These are phyloP conservation scores for Glomeris marginata DNA, from an alignment of 2,888 invertebrate genomes.

Conservation along the genomic window DNA sequence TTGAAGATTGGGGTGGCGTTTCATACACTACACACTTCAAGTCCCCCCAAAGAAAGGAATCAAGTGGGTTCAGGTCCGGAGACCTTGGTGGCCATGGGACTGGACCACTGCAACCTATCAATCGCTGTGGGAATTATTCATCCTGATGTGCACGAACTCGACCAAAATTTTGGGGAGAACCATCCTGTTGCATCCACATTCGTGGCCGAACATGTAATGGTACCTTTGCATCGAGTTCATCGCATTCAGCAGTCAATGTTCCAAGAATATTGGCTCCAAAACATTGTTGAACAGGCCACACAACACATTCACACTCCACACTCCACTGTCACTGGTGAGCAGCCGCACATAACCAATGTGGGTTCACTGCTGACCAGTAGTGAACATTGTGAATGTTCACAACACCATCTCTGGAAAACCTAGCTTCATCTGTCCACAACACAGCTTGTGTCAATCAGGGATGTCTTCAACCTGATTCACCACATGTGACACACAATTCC, in stretches of 20 bases:
- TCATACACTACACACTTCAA: neutral
- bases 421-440: conserved; percentile 1
- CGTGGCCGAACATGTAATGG: neutral
- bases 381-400: conserved; percentile 1
- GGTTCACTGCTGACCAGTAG: conserved; percentile 2
- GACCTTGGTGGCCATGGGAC: conserved; percentile 14
- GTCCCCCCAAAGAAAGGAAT: neutral
- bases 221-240: conserved; percentile 5
- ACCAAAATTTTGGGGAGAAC: conserved; percentile 13
- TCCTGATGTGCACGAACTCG: conserved; percentile 7
- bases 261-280: neutral
- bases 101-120: conserved; percentile 15
- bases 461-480: neutral
- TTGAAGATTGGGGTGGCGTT: no score
- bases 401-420: conserved; percentile 3
- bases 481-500: no score
- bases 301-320: conserved; percentile 1
- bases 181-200: conserved; percentile 16
- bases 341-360: neutral
- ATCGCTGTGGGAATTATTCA: conserved; percentile 8
- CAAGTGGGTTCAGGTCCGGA: conserved; percentile 4
- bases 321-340: neutral
- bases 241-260: neutral
- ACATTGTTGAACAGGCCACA: conserved; percentile 2
- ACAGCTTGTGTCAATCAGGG: neutral